A percentile compares a stretch with the other conserved stretches of the same genome.
These are phyloP conservation scores for Lepidotrigona ventralis DNA, from an alignment of 1,140 invertebrate species.

Conservation along the genomic window DNA sequence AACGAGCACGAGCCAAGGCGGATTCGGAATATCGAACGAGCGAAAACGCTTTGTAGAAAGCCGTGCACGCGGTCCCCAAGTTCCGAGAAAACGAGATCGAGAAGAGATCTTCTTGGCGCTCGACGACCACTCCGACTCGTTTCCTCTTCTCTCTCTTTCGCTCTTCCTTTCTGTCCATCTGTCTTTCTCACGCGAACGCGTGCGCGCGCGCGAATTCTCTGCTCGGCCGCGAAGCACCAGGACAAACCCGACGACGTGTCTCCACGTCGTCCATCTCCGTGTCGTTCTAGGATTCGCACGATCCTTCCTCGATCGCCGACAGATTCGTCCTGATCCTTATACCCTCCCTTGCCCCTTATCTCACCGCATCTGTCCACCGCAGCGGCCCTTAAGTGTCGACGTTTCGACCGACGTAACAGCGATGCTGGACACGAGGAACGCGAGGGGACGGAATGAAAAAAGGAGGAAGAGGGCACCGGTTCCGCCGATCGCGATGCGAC, in stretches of 20 bases:
- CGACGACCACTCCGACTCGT: slow-evolving; percentile 1
- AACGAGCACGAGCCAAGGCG: slow-evolving; percentile 64
- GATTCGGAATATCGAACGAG: slow-evolving; percentile 72
- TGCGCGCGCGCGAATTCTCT: not conserved
- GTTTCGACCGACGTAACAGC: slow-evolving; percentile 55
- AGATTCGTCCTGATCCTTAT: slow-evolving; percentile 56
- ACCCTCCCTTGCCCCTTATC: slow-evolving; percentile 31
- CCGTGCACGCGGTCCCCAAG: slow-evolving; percentile 54
- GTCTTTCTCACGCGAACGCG: no score
- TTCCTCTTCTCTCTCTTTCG: not conserved
- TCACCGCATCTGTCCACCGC: slow-evolving; percentile 34
- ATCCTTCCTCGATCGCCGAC: slow-evolving; percentile 58
- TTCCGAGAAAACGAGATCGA: slow-evolving; percentile 71
- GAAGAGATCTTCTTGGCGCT: slow-evolving; percentile 46
- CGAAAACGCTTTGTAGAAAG: slow-evolving; percentile 69
- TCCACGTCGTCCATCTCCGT: slow-evolving; percentile 67
- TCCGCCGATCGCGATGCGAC: slow-evolving; percentile 34
- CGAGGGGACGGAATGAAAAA: slow-evolving; percentile 39
- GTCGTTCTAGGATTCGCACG: slow-evolving; percentile 68
- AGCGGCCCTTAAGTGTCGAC: slow-evolving; percentile 54
- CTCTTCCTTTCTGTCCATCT: not conserved
- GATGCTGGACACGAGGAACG: slow-evolving; percentile 47
- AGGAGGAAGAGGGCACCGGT: slow-evolving; percentile 42
- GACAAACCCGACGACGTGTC: slow-evolving; percentile 56
- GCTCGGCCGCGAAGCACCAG: slow-evolving; percentile 5